Evolutionary conservation across 2,797 vertebrate genomes (phyloP).

Genomic region (Poecile montanus): DNA sequence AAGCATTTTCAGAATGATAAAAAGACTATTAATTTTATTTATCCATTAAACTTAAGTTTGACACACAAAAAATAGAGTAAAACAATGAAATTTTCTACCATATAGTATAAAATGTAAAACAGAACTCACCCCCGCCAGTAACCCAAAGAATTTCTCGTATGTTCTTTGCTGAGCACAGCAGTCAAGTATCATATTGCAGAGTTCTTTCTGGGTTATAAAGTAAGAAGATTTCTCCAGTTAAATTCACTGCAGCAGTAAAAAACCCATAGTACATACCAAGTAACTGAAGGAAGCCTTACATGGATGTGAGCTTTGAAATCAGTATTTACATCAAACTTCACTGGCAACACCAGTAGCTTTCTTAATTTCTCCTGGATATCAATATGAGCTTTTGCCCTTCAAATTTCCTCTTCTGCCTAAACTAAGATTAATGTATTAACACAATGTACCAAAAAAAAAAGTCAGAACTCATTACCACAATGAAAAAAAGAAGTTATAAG

Average conservation of each 20-base stretch:
- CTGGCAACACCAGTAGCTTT: neutral
- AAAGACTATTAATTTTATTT: neutral
- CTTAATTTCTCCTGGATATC: neutral
- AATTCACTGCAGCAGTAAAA: neutral
- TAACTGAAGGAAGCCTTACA: neutral
- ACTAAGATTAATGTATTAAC: neutral
- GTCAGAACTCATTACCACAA: neutral
- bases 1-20: neutral
- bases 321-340: neutral
- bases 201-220: slow-evolving; percentile 87
- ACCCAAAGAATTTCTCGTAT: slow-evolving; percentile 97
- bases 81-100: neutral
- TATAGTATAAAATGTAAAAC: neutral
- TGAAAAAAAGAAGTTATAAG: neutral
- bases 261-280: neutral
- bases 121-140: slow-evolving; percentile 93
- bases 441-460: neutral
- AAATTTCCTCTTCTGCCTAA: neutral
- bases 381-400: neutral
- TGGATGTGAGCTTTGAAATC: neutral
- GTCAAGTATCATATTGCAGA: slow-evolving; percentile 99
- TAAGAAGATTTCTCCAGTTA: neutral
- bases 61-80: neutral
- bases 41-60: neutral
- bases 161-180: slow-evolving; percentile 98